Evolutionary conservation across 2,113 vertebrate genomes (phyloP).

Genomic region (Malaclemys terrapin): DNA sequence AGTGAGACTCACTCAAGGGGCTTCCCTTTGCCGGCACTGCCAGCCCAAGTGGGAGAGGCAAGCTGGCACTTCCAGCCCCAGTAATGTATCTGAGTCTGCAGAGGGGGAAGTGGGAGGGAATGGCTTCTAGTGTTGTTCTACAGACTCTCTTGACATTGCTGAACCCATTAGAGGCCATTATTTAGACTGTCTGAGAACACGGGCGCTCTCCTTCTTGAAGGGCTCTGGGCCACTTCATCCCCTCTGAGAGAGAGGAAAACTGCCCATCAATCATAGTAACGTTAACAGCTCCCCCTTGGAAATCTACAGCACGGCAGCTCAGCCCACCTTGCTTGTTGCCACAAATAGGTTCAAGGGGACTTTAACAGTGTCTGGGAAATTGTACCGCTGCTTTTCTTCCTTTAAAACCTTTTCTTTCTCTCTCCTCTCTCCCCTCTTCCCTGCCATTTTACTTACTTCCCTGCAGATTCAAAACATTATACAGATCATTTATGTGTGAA

Average conservation of each 20-base stretch:
- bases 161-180: conserved; percentile 36
- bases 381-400: neutral
- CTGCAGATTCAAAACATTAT: neutral
- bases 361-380: neutral
- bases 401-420: neutral
- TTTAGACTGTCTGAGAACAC: conserved; percentile 40
- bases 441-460: neutral
- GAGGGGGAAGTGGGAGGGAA: neutral
- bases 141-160: conserved; percentile 15
- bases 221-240: neutral
- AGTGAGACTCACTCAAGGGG: neutral
- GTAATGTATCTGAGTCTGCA: conserved; percentile 31
- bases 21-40: conserved; percentile 31
- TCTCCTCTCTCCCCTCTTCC: neutral
- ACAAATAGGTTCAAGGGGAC: neutral
- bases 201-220: neutral
- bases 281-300: rapidly evolving
- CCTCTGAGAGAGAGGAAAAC: neutral
- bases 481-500: neutral
- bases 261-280: neutral
- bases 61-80: conserved; percentile 10
- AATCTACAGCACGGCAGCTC: neutral
- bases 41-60: conserved; percentile 43
- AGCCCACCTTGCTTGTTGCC: neutral
- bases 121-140: conserved; percentile 32